Evolutionary conservation across 2,797 vertebrate species (phyloP).

Genomic region (Notolabrus celidotus): DNA sequence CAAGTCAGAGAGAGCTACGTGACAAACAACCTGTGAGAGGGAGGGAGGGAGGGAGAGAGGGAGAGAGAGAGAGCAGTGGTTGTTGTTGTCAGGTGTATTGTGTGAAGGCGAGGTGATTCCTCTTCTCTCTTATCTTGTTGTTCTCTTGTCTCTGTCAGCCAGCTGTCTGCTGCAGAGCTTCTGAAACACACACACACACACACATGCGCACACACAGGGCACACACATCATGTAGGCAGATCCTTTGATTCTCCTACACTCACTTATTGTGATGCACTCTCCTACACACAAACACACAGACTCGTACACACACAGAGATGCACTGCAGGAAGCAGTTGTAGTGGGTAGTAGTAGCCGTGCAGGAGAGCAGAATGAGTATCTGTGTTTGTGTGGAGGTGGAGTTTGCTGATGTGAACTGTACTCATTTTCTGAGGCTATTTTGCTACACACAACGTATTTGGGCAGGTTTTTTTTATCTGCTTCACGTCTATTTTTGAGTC

Average conservation of each 20-base stretch:
- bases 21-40: constrained; percentile 12
- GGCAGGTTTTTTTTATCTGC: not conserved
- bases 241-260: constrained; percentile 33
- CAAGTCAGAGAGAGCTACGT: not conserved
- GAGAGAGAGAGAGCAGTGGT: constrained; percentile 13
- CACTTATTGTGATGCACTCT: constrained; percentile 8
- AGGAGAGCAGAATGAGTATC: not conserved
- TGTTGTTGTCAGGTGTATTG: constrained; percentile 38
- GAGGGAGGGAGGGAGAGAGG: not conserved
- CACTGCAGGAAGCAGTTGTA: not conserved
- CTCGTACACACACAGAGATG: not conserved
- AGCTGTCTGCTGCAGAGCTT: constrained; percentile 46
- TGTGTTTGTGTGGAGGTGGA: not conserved
- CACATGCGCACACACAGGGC: constrained; percentile 19
- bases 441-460: not conserved
- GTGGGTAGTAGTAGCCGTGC: not conserved
- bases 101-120: constrained; percentile 50
- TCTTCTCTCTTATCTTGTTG: constrained; percentile 67
- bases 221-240: constrained; percentile 6
- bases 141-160: constrained; percentile 70
- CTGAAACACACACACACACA: constrained; percentile 32
- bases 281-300: constrained; percentile 19
- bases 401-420: not conserved
- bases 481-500: not conserved
- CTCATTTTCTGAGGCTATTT: not conserved